These are phyloP conservation scores for Ophion ellenae DNA, from an alignment of 2,888 invertebrate genomes.

Conservation along the genomic window DNA sequence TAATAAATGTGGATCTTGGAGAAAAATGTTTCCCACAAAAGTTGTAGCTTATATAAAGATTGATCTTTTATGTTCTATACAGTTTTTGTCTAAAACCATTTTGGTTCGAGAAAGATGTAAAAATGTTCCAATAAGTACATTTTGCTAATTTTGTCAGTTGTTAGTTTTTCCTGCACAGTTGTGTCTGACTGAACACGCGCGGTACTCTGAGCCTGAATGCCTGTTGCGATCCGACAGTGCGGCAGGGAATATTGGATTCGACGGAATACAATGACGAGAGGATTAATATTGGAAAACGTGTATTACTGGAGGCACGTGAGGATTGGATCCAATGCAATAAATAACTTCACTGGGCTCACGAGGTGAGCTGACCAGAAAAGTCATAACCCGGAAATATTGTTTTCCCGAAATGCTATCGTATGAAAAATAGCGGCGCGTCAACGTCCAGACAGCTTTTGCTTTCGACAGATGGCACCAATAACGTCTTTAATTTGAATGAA, in stretches of 20 bases:
- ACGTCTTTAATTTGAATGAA: too few relatives aligned
- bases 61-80: too few relatives aligned
- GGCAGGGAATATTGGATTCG: neutral
- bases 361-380: neutral
- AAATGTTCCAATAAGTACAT: too few relatives aligned
- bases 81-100: too few relatives aligned
- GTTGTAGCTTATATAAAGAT: too few relatives aligned
- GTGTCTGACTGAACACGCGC: neutral
- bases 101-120: too few relatives aligned
- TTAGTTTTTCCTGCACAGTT: neutral
- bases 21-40: too few relatives aligned
- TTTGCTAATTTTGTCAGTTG: neutral
- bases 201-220: neutral
- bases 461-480: too few relatives aligned
- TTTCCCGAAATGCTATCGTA: neutral
- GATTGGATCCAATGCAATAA: neutral
- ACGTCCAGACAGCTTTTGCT: too few relatives aligned
- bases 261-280: neutral
- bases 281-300: neutral
- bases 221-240: neutral
- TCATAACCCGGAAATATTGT: neutral
- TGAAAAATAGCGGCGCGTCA: too few relatives aligned
- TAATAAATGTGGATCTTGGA: too few relatives aligned
- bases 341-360: neutral
- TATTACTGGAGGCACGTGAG: neutral